phyloP scores from a whole-genome alignment of 2,888 invertebrate genomes.

The Tenthredo livida region DNA sequence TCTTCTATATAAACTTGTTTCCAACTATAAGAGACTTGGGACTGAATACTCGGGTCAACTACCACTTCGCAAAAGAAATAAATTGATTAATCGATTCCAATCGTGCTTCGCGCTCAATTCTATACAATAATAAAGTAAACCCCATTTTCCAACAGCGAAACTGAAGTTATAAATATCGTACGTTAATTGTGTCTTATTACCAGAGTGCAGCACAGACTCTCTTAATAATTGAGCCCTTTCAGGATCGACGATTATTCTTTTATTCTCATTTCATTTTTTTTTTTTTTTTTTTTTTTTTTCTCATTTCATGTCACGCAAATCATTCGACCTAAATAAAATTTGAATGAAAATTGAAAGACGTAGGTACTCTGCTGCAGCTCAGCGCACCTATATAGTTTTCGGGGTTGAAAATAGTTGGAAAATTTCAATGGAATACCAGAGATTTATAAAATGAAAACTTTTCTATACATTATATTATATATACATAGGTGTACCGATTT shows the following conservation, averaged over 20 bases:
- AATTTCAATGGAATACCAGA: neutral
- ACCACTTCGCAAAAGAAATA: neutral
- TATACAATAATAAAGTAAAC: neutral
- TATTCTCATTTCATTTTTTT: too few species aligned
- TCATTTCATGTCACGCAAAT: too few species aligned
- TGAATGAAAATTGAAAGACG: neutral
- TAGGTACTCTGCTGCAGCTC: neutral
- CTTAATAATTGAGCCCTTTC: neutral
- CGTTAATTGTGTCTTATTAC: neutral
- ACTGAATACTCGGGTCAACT: neutral
- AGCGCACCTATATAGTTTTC: too few species aligned
- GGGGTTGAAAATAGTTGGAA: neutral
- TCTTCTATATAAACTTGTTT: neutral
- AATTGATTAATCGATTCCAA: slow-evolving; percentile 38
- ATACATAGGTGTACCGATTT: neutral
- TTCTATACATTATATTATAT: neutral
- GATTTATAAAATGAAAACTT: neutral
- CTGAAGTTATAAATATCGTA: slow-evolving; percentile 9
- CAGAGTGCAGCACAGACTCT: neutral
- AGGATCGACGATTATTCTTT: too few species aligned
- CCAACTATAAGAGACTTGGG: neutral
- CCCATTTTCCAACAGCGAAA: neutral
- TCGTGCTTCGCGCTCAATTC: neutral
- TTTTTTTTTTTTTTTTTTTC: too few species aligned
- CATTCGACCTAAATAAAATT: too few species aligned